Conservation (phyloP, 2,888 invertebrate species). For the Himalopsyche anomala region DNA sequence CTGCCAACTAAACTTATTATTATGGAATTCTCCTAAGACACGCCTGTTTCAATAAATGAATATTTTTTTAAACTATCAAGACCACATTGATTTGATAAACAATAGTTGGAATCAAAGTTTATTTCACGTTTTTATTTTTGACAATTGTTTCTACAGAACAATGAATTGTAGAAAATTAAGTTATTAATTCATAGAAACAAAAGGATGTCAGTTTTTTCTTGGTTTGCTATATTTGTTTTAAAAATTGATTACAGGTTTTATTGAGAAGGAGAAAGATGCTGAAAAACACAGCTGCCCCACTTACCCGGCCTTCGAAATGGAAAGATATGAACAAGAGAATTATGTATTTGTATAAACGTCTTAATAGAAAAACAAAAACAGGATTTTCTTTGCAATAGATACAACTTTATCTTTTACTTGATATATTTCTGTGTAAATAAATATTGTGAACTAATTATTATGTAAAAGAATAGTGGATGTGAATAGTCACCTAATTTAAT, state of each 20-base stretch:
- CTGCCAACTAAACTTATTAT: no score
- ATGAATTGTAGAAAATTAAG: no score
- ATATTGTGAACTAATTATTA: neutral
- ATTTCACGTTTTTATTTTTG: no score
- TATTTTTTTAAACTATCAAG: no score
- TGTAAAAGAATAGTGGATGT: neutral
- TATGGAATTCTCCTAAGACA: no score
- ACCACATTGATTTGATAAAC: no score
- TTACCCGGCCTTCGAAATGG: conserved; percentile 87
- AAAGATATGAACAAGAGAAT: conserved; percentile 85
- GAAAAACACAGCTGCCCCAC: conserved; percentile 76
- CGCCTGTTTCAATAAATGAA: no score
- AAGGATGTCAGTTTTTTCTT: neutral
- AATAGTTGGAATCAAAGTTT: no score
- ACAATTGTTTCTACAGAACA: no score
- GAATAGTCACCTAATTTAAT: neutral
- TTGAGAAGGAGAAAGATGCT: conserved; percentile 85
- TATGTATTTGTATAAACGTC: conserved; percentile 83
- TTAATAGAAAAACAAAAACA: conserved; percentile 89
- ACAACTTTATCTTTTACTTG: neutral
- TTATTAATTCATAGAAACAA: no score
- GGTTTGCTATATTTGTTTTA: neutral
- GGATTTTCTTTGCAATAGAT: conserved; percentile 41
- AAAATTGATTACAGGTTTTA: conserved; percentile 72
- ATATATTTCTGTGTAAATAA: neutral